Conservation (phyloP, 1,140 invertebrate species). For the Bombus cullumanus region DNA sequence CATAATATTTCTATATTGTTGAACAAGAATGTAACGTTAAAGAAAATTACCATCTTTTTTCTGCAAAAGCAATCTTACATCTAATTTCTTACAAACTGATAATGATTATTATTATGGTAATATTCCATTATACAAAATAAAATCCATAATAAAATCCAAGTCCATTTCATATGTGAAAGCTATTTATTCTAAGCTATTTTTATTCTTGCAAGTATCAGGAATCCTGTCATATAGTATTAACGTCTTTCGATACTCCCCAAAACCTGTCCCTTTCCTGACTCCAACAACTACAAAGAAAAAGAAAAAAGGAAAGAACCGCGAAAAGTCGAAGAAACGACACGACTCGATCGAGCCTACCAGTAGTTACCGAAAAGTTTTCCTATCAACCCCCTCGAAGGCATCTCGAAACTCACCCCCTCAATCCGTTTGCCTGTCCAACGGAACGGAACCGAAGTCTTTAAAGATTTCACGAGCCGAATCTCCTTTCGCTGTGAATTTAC, state of each 20-base stretch:
- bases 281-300: not conserved
- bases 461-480: constrained; percentile 35
- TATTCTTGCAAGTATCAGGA: not conserved
- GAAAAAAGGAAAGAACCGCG: not conserved
- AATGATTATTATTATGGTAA: not conserved
- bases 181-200: no score
- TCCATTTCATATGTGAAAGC: no score
- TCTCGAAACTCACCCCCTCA: not conserved
- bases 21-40: no score
- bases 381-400: not conserved
- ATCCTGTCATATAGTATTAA: not conserved
- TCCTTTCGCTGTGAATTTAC: constrained; percentile 38
- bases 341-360: not conserved
- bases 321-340: constrained; percentile 3
- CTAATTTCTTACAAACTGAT: not conserved
- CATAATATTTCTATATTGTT: no score
- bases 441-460: constrained; percentile 50
- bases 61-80: not conserved
- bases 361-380: not conserved
- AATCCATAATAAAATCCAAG: no score
- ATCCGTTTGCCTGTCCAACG: constrained; percentile 42
- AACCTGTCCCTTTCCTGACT: not conserved
- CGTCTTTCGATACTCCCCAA: not conserved
- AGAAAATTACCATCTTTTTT: not conserved
- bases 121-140: no score